A percentile compares a stretch with the other conserved stretches of the same genome.
These are phyloP conservation scores for Glaucomys volans DNA, from an alignment of 2,113 vertebrate genomes.

Conservation along the genomic window DNA sequence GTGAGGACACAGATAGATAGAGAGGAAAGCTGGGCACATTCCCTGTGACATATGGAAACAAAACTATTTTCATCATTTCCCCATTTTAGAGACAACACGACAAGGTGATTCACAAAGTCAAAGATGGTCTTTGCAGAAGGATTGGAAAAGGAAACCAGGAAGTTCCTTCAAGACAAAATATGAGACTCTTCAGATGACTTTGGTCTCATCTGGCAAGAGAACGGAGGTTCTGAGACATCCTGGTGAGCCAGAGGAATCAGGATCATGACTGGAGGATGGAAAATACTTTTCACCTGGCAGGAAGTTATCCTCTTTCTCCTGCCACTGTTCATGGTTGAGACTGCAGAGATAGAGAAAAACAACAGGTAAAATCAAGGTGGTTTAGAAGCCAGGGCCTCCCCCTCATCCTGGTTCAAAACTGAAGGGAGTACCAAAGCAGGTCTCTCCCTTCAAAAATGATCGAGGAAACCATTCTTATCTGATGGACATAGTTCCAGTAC, in stretches of 20 bases:
- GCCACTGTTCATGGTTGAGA: not conserved
- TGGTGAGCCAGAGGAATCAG: not conserved
- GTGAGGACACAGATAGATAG: too few relatives aligned
- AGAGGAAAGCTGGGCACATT: too few relatives aligned
- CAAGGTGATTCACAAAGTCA: too few relatives aligned
- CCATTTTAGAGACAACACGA: too few relatives aligned
- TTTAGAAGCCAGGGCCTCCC: not conserved
- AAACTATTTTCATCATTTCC: too few relatives aligned
- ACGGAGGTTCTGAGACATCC: fast-evolving
- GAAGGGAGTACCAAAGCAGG: not conserved
- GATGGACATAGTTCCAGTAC: too few relatives aligned
- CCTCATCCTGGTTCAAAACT: not conserved
- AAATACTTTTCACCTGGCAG: not conserved
- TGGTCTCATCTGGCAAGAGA: not conserved
- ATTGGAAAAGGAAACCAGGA: not conserved
- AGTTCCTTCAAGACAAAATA: too few relatives aligned
- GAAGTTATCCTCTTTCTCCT: not conserved
- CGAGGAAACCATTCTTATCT: not conserved
- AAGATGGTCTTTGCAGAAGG: not conserved
- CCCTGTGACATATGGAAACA: too few relatives aligned
- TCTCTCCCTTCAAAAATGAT: not conserved
- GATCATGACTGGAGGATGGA: too few relatives aligned
- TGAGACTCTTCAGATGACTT: too few relatives aligned
- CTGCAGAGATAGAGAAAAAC: not conserved
- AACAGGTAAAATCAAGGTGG: not conserved